Evolutionary conservation across 2,888 invertebrate species (phyloP).

Genomic region (Plagodis dolabraria): DNA sequence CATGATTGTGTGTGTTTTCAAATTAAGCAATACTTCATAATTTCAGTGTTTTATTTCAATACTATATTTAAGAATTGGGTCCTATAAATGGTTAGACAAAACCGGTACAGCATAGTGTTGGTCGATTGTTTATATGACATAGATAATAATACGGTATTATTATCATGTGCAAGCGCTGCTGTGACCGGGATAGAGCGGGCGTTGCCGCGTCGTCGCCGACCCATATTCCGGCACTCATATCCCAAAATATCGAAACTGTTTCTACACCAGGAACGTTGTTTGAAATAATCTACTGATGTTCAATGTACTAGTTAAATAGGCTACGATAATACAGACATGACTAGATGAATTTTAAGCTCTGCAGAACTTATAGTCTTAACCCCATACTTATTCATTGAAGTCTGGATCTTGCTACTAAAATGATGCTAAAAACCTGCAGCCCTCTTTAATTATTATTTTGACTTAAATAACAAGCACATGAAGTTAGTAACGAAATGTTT

Average conservation of each 20-base stretch:
- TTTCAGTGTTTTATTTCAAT: no score
- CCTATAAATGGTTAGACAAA: no score
- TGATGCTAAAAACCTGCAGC: no score
- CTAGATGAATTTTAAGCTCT: neutral
- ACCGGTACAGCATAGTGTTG: neutral
- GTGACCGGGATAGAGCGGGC: constrained; percentile 80
- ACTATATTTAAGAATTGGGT: no score
- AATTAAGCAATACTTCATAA: no score
- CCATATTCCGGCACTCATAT: constrained; percentile 78
- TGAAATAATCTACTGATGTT: constrained; percentile 18
- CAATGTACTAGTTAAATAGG: constrained; percentile 14
- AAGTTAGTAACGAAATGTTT: no score
- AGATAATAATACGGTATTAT: constrained; percentile 41
- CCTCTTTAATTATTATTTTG: no score
- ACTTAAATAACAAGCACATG: no score
- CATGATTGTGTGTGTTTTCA: no score
- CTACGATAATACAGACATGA: neutral
- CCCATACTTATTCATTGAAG: no score
- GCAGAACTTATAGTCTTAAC: neutral
- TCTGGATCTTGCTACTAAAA: no score
- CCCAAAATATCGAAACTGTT: constrained; percentile 77
- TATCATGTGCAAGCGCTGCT: constrained; percentile 66
- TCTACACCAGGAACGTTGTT: constrained; percentile 18
- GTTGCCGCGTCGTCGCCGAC: constrained; percentile 75
- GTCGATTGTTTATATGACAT: constrained; percentile 20